Conservation (phyloP, 2,888 invertebrate species). For the Trichacis sp. region DNA sequence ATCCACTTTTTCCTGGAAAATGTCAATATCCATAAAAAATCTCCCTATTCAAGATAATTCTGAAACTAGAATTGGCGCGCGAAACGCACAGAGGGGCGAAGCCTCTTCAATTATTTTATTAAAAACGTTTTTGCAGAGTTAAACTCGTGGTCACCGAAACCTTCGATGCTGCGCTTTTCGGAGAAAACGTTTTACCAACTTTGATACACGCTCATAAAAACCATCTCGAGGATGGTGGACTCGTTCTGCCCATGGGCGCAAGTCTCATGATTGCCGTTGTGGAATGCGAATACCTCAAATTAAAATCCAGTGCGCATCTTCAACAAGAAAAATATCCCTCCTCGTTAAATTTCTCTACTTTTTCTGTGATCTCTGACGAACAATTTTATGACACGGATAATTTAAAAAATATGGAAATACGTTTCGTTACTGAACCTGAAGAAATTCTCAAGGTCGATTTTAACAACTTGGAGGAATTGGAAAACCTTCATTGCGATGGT, state of each 20-base stretch:
- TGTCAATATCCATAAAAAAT: too few relatives aligned
- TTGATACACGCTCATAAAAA: constrained; percentile 78
- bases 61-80: too few relatives aligned
- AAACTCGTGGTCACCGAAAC: constrained; percentile 81
- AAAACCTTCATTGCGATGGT: constrained; percentile 56
- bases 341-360: constrained; percentile 56
- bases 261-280: constrained; percentile 76
- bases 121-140: constrained; percentile 56
- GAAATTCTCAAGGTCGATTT: constrained; percentile 76
- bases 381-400: constrained; percentile 81
- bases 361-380: constrained; percentile 61
- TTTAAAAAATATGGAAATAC: constrained; percentile 72
- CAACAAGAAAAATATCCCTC: constrained; percentile 32
- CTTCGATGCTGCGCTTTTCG: constrained; percentile 84
- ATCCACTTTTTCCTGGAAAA: too few relatives aligned
- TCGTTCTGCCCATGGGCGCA: constrained; percentile 75
- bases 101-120: too few relatives aligned
- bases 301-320: constrained; percentile 47
- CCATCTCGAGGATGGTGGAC: constrained; percentile 71
- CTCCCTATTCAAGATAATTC: too few relatives aligned
- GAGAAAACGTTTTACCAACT: constrained; percentile 79
- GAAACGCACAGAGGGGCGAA: too few relatives aligned
- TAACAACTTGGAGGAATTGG: constrained; percentile 71
- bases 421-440: constrained; percentile 73
- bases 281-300: constrained; percentile 69